Percentiles rank a stretch among this genome's conserved stretches.
Conservation (phyloP, 2,888 invertebrate genomes). For the Anaspis maculata region DNA sequence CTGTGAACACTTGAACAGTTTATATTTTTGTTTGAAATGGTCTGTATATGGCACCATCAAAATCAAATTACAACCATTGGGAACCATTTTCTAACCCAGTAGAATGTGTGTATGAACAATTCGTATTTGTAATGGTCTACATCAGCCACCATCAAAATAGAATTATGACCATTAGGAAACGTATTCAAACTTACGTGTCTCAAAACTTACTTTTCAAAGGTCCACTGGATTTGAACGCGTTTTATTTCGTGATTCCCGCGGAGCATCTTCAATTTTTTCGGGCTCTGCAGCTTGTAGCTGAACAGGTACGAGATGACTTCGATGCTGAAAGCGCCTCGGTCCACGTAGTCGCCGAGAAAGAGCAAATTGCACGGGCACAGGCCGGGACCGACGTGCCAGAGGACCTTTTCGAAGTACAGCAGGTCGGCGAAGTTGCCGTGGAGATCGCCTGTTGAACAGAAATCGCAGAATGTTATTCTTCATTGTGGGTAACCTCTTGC, state of each 20-base stretch:
- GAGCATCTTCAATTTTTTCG: constrained; percentile 53
- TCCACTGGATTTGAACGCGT: constrained; percentile 64
- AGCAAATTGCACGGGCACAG: constrained; percentile 56
- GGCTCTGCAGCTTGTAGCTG: constrained; percentile 60
- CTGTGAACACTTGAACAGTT: too few species aligned
- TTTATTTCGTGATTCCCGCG: constrained; percentile 73
- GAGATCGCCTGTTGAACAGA: constrained; percentile 61
- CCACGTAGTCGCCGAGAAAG: constrained; percentile 72
- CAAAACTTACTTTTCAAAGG: constrained; percentile 55
- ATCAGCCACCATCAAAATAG: too few species aligned
- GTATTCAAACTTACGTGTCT: background rate
- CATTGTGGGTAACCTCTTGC: too few species aligned
- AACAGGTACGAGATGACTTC: constrained; percentile 65
- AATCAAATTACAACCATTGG: too few species aligned
- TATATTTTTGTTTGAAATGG: too few species aligned
- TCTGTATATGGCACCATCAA: too few species aligned
- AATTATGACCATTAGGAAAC: background rate
- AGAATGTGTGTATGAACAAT: too few species aligned
- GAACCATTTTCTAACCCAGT: too few species aligned
- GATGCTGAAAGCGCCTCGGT: constrained; percentile 58
- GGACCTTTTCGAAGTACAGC: constrained; percentile 56
- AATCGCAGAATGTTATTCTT: too few species aligned
- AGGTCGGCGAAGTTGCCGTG: constrained; percentile 67
- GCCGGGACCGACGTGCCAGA: constrained; percentile 61
- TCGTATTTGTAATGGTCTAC: too few species aligned